Base-by-base conservation (phyloP, 2,797 vertebrate species). In the Sebastes alutus region DNA sequence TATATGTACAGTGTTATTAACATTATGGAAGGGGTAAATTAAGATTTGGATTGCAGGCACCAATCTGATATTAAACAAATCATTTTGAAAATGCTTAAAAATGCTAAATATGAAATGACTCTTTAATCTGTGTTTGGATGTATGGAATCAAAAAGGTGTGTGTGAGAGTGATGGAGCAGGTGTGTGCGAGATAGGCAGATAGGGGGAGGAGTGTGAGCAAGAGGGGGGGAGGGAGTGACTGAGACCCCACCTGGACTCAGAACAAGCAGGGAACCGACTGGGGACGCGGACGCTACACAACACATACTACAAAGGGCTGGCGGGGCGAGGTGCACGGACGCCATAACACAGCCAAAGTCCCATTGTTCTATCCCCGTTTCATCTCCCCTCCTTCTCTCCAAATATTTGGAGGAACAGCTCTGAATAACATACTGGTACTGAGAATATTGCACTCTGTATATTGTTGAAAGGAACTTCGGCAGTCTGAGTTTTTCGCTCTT, bases 381-480 rank as follows among this genome's bases (percentile, higher is more conserved):
- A 96, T 96, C 95, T 96, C 92, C 87, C 94, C 91, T 94, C 93
- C 87, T 95, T 95, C 94, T 95, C 93, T 96, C 94, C 94, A 96
- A 96, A 96, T 96, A 96, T 96, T 96, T 96, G 94, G 92, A 95
- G 83, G 93, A 95, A 93, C 87, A 35, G 74, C 91, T 95, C 93
- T 86, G 94, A 95, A 96, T 95, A 95, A 95, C 95, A 95, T 93
- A 74, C 88, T 92, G 94, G 95, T 92, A 92, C 93, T 92, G 94
- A 95, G 93, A 96, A 93, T 95, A 94, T 87, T 94, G 80, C 78
- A 61, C 86, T 87, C 89, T 96, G 96, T 96, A 96, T 96, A 96
- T 96, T 96, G 94, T 96, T 96, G 92, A 95, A 96, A 95, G 96
- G 96, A 96, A 96, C 96, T 94, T 81, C 27, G 92, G 93, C 93